Evolutionary conservation across 2,888 invertebrate species (phyloP).

Genomic region (Synergus itoensis): DNA sequence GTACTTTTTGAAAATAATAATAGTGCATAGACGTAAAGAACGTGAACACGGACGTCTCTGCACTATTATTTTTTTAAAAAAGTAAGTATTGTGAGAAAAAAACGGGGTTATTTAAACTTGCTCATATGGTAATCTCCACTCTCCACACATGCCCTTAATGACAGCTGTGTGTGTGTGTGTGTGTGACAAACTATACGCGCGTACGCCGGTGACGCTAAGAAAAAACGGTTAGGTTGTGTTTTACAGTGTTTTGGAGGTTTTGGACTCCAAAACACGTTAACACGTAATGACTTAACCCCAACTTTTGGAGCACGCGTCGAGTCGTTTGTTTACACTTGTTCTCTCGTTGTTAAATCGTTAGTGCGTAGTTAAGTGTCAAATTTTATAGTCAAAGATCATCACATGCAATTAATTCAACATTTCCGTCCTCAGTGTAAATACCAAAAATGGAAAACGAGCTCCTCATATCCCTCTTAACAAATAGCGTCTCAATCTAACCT

Average conservation of each 20-base stretch:
- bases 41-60: no score
- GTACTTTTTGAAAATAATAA: no score
- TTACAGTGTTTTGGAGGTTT: neutral
- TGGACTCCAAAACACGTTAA: neutral
- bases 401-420: neutral
- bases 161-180: neutral
- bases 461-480: neutral
- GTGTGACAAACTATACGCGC: neutral
- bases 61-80: no score
- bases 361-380: constrained; percentile 17
- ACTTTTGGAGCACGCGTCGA: neutral
- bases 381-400: neutral
- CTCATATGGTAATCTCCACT: no score
- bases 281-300: no score
- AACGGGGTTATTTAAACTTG: no score
- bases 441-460: neutral
- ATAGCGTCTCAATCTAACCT: neutral
- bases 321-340: constrained; percentile 41
- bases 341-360: constrained; percentile 32
- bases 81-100: no score
- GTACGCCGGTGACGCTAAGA: neutral
- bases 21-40: no score
- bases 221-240: constrained; percentile 6
- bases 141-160: neutral
- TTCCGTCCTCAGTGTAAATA: constrained; percentile 1